Evolutionary conservation across 2,797 vertebrate genomes (phyloP).

Genomic region (Pempheris klunzingeri): DNA sequence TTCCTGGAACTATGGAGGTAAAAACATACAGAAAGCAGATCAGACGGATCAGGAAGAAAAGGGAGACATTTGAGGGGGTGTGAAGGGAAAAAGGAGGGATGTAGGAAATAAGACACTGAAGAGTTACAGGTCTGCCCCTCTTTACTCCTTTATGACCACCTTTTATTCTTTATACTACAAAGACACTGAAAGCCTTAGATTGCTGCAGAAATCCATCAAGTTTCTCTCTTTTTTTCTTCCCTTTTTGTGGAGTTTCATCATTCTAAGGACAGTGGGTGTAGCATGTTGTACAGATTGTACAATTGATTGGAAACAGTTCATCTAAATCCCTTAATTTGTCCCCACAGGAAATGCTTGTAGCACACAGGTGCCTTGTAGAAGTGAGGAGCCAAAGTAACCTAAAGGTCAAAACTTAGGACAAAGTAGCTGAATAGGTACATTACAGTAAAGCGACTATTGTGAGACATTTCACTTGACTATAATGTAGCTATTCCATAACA

Average conservation of each 20-base stretch:
- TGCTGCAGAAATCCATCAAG: too few relatives aligned
- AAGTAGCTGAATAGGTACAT: background rate
- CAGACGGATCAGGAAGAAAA: conserved; percentile 26
- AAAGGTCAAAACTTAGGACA: background rate
- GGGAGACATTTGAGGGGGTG: background rate
- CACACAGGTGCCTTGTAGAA: background rate
- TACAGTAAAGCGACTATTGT: background rate
- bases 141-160: background rate
- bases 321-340: background rate
- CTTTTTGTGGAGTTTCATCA: background rate
- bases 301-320: background rate
- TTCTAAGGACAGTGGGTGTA: background rate
- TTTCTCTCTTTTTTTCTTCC: background rate
- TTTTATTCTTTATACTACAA: background rate
- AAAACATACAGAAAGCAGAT: conserved; percentile 22
- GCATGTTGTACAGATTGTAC: background rate
- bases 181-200: background rate
- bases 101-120: conserved; percentile 8
- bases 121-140: background rate
- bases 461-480: background rate
- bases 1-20: conserved; percentile 91
- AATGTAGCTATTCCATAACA: background rate
- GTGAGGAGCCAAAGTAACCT: background rate
- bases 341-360: background rate
- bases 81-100: background rate